phyloP scores from a whole-genome alignment of 2,113 vertebrate species.

The Danio rerio region DNA sequence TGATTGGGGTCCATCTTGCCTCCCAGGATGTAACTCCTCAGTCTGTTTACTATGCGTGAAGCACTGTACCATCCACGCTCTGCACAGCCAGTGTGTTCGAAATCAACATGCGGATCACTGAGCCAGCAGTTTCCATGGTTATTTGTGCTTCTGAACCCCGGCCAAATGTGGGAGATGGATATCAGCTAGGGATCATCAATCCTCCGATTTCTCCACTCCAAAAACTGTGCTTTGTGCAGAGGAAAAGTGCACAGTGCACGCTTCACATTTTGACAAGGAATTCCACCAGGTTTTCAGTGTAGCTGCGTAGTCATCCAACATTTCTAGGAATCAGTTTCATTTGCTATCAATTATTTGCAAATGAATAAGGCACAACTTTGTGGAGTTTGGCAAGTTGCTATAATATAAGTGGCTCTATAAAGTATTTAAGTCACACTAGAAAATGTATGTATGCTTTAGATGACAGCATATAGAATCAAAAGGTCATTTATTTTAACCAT shows the following conservation, averaged over 20 bases:
- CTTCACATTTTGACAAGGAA: slow-evolving; percentile 9
- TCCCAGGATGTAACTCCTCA: slow-evolving; percentile 34
- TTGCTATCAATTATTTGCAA: background rate
- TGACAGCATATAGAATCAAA: background rate
- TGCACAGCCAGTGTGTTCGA: slow-evolving; percentile 21
- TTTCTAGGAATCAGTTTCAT: background rate
- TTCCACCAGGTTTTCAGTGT: background rate
- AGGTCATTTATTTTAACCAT: background rate
- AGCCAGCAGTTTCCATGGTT: slow-evolving; percentile 36
- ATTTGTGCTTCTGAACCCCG: slow-evolving; percentile 42
- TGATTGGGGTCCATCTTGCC: slow-evolving; percentile 28
- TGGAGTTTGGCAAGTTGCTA: background rate
- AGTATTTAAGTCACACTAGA: background rate
- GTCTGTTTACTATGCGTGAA: slow-evolving; percentile 35
- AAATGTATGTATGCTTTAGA: background rate
- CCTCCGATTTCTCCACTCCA: slow-evolving; percentile 27
- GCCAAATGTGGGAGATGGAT: slow-evolving; percentile 49
- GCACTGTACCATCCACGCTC: slow-evolving; percentile 38
- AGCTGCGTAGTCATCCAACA: slow-evolving; percentile 3
- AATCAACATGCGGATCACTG: slow-evolving; percentile 26
- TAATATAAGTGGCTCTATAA: background rate
- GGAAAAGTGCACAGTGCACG: background rate
- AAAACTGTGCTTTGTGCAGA: slow-evolving; percentile 5
- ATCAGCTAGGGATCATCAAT: slow-evolving; percentile 47
- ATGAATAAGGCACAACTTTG: background rate